Evolutionary conservation across 2,888 invertebrate genomes (phyloP).

Genomic region (Sminthurides aquaticus): DNA sequence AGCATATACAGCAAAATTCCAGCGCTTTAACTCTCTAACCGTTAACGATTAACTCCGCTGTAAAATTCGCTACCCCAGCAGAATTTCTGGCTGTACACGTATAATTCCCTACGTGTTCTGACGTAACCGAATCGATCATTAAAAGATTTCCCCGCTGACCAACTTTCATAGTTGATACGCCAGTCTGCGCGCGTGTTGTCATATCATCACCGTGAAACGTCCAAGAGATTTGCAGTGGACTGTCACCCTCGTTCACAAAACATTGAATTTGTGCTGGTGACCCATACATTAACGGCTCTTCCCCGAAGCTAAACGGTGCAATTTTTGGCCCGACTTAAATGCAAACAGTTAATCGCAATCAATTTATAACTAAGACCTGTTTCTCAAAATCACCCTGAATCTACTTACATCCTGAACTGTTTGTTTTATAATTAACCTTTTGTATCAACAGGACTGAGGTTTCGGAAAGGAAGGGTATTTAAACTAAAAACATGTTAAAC

Average conservation of each 20-base stretch:
- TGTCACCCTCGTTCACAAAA: conserved; percentile 46
- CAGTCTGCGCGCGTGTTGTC: conserved; percentile 43
- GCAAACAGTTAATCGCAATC: conserved; percentile 20
- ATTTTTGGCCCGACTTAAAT: conserved; percentile 54
- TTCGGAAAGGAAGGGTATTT: too few relatives aligned
- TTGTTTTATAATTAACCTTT: too few relatives aligned
- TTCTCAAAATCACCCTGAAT: too few relatives aligned
- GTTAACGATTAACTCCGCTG: conserved; percentile 47
- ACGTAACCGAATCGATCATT: conserved; percentile 45
- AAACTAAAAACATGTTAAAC: too few relatives aligned
- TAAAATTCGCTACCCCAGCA: conserved; percentile 62
- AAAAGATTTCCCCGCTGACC: conserved; percentile 56
- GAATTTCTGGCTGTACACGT: conserved; percentile 66
- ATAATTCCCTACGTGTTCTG: conserved; percentile 58
- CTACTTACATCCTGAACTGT: too few relatives aligned
- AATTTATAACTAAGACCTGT: conserved; percentile 11
- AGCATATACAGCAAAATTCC: too few relatives aligned
- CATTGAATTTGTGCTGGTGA: conserved; percentile 43
- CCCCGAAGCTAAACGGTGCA: conserved; percentile 54
- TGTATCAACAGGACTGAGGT: too few relatives aligned
- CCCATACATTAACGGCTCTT: conserved; percentile 43
- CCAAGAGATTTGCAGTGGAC: conserved; percentile 50
- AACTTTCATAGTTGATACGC: conserved; percentile 53
- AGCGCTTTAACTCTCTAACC: too few relatives aligned
- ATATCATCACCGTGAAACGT: conserved; percentile 57